Evolutionary conservation across 2,113 vertebrate genomes (phyloP).

Genomic region (Perca schrenkii): DNA sequence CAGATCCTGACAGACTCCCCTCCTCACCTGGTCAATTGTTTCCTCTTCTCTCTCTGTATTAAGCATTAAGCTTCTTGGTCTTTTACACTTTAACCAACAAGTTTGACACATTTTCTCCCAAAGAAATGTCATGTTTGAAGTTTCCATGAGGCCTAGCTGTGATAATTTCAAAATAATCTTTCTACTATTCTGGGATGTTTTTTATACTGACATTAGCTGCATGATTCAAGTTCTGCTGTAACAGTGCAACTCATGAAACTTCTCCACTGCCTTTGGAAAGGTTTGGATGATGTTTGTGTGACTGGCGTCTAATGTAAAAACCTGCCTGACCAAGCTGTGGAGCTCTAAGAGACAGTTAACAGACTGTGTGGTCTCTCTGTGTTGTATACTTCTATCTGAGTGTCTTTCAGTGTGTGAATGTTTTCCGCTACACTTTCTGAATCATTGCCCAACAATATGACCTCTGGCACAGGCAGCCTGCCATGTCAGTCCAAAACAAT

Average conservation of each 20-base stretch:
- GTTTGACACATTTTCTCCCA: not conserved
- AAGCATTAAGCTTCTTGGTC: not conserved
- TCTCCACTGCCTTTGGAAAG: conserved; percentile 7
- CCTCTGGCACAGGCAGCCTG: conserved; percentile 48
- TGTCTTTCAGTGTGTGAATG: conserved; percentile 13
- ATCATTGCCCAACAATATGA: conserved; percentile 49
- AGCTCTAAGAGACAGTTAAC: conserved; percentile 18
- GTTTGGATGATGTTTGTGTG: conserved; percentile 25
- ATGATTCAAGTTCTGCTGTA: not conserved
- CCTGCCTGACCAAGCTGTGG: conserved; percentile 8
- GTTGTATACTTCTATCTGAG: conserved; percentile 19
- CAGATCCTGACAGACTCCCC: conserved; percentile 7
- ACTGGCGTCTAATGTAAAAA: conserved; percentile 21
- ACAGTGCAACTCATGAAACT: not conserved
- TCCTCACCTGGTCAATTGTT: conserved; percentile 17
- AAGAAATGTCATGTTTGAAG: not conserved
- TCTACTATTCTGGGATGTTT: not conserved
- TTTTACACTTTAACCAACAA: not conserved
- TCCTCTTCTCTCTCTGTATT: not conserved
- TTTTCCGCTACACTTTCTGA: conserved; percentile 50
- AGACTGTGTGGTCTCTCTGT: conserved; percentile 10
- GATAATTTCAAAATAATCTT: conserved; percentile 5
- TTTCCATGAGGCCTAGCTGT: not conserved
- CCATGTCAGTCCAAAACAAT: conserved; percentile 59
- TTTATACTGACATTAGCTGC: not conserved